These are phyloP conservation scores for Pantherophis guttatus DNA, from an alignment of 2,113 vertebrate genomes.

Conservation along the genomic window DNA sequence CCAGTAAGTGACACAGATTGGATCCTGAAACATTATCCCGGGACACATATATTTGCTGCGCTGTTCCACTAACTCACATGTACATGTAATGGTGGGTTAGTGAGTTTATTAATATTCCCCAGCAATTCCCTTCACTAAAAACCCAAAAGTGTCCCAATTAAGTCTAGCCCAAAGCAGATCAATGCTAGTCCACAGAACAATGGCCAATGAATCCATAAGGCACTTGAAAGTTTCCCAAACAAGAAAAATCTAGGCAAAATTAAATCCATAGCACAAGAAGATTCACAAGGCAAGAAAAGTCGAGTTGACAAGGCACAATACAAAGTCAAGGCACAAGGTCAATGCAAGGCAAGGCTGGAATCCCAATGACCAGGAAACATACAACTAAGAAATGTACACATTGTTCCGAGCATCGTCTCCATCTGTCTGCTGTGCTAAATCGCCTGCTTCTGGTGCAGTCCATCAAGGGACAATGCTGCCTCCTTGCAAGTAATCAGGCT, in stretches of 20 bases:
- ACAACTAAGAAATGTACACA: neutral
- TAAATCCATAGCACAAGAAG: neutral
- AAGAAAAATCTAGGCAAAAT: neutral
- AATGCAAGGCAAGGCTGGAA: neutral
- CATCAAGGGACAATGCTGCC: neutral
- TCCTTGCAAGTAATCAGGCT: neutral
- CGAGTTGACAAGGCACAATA: neutral
- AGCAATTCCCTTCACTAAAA: neutral
- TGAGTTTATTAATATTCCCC: neutral
- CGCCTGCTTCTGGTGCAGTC: neutral
- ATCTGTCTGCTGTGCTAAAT: neutral
- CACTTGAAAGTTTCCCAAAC: neutral
- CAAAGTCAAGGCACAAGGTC: neutral
- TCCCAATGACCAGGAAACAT: neutral
- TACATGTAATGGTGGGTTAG: neutral
- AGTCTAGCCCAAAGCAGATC: neutral
- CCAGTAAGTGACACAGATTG: neutral
- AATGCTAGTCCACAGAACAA: neutral
- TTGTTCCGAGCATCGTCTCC: neutral
- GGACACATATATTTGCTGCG: neutral
- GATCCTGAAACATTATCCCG: neutral
- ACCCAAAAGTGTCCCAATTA: neutral
- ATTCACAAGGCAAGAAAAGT: neutral
- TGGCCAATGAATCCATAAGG: neutral
- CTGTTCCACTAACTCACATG: neutral